Evolutionary conservation across 2,113 vertebrate species (phyloP), one percentile per base, ranked within the genome.

Genomic region (Sprattus sprattus): DNA sequence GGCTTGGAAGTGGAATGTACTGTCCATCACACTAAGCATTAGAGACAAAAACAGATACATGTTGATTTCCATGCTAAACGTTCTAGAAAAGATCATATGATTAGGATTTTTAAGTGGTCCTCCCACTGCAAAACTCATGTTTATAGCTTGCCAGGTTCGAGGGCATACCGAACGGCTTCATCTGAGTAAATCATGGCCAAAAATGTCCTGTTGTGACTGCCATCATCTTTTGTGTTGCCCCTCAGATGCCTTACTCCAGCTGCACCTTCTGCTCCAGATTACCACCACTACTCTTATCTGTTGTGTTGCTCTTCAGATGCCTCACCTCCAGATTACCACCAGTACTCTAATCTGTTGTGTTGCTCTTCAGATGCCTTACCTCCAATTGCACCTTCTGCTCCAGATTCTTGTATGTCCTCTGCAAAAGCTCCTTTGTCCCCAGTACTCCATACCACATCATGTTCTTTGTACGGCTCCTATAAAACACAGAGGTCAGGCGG

Each of bases 361-460:
- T 54, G 3, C 52, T 54, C 16, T 54, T 54, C 13, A 54, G 28
- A 22, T 45, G 10, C 88, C 92, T 95, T 93, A 99, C 98, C 97
- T 99, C 98, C 8, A 99, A 96, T 87, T 99, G 98, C 89, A 99
- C 97, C 86, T 99, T 99, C 93, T 99, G 98, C 92, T 99, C 98
- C 89, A 99, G 93, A 89, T 99, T 99, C 94, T 99, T 99, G 86
- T 99, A 99, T 0, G 98, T 99, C 88, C 98, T 96, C 92, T 99
- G 98, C 82, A 99, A 92, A 13, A 99, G 95, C 89, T 99, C 98
- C 91, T 98, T 97, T 0, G 98, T 99, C 81, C 98, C 98, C 91
- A 99, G 92, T 82, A 99, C 98, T 16, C 98, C 98, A 81, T 99
- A 99, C 98, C 98, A 99, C 98, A 99, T 99, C 97, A 99, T 97